Evolutionary conservation across 2,113 vertebrate genomes (phyloP).

Genomic region (Noctilio leporinus): DNA sequence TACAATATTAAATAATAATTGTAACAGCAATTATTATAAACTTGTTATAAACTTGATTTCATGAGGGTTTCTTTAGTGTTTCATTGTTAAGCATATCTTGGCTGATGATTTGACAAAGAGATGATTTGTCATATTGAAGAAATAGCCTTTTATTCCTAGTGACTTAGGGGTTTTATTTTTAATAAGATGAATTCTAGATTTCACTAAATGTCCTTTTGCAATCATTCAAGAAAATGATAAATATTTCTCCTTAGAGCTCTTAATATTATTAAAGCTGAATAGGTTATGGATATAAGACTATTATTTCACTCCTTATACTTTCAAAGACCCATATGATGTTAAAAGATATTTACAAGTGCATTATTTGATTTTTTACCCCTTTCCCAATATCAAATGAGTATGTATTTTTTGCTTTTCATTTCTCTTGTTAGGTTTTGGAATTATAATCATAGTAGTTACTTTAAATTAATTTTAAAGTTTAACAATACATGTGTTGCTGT

Average conservation of each 20-base stretch:
- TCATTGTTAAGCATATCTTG: background rate
- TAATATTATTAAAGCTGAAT: background rate
- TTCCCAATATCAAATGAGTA: background rate
- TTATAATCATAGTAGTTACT: background rate
- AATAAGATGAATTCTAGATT: background rate
- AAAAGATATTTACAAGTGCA: background rate
- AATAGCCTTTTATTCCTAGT: background rate
- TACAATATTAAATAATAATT: background rate
- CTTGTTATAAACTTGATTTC: background rate
- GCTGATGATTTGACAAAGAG: background rate
- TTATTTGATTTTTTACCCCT: background rate
- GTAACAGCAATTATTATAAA: background rate
- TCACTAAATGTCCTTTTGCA: background rate
- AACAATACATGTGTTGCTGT: background rate
- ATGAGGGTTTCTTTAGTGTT: background rate
- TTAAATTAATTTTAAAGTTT: background rate
- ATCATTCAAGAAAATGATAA: background rate
- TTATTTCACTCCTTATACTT: background rate
- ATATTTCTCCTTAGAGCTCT: background rate
- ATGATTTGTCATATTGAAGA: background rate
- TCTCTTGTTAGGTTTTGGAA: background rate
- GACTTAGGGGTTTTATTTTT: background rate
- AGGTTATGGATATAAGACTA: background rate
- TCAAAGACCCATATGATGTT: background rate
- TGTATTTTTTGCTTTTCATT: background rate